A percentile compares a stretch with the other conserved stretches of the same genome.
phyloP scores from a whole-genome alignment of 2,888 invertebrate genomes.

The Fragum fragum region DNA sequence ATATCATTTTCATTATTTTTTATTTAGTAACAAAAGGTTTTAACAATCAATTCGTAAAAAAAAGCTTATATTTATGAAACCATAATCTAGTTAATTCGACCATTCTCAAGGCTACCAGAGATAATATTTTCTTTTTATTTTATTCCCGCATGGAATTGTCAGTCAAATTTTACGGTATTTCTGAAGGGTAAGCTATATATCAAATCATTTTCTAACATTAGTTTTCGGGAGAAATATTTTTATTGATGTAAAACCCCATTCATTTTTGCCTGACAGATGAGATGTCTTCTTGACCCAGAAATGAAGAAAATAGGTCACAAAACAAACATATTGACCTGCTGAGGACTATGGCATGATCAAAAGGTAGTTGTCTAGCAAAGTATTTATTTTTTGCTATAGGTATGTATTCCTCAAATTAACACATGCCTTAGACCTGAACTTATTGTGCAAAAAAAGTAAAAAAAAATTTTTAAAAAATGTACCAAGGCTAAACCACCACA shows the following conservation, averaged over 20 bases:
- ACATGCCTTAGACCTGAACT: too few relatives aligned
- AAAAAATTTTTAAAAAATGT: too few relatives aligned
- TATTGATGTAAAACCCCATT: not conserved
- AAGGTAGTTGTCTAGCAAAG: too few relatives aligned
- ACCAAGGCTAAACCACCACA: too few relatives aligned
- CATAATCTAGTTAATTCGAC: not conserved
- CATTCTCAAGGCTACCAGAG: slow-evolving; percentile 3
- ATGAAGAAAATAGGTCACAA: not conserved
- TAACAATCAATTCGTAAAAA: too few relatives aligned
- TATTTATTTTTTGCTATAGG: too few relatives aligned
- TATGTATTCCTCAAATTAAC: too few relatives aligned
- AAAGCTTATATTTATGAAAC: not conserved
- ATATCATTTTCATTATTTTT: too few relatives aligned
- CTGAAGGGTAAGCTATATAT: not conserved
- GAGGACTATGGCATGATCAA: not conserved
- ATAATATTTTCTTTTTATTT: not conserved
- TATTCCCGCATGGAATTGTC: not conserved
- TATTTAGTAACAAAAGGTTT: too few relatives aligned
- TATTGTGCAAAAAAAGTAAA: too few relatives aligned
- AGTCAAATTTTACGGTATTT: not conserved
- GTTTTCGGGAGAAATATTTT: not conserved
- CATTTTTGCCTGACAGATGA: not conserved
- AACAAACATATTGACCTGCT: slow-evolving; percentile 6
- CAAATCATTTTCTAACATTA: not conserved
- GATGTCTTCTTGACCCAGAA: slow-evolving; percentile 11